Conservation (phyloP, 2,888 invertebrate species). For the Antheraea assamensis region DNA sequence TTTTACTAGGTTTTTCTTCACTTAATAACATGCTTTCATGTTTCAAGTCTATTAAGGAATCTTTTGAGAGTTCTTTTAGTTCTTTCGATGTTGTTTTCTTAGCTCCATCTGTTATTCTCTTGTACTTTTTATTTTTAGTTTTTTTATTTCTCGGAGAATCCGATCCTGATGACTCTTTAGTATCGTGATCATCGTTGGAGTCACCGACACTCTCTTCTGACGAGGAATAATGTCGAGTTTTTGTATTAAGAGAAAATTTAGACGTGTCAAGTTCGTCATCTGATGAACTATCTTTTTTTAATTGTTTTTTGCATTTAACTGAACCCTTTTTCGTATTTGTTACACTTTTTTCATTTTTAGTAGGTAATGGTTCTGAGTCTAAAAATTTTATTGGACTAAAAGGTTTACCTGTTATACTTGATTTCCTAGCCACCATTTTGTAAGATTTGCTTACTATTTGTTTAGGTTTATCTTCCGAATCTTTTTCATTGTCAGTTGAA, state of each 20-base stretch:
- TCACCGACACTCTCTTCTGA: slow-evolving; percentile 74
- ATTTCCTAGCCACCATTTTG: slow-evolving; percentile 79
- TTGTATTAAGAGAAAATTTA: slow-evolving; percentile 69
- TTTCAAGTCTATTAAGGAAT: slow-evolving; percentile 71
- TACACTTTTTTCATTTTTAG: slow-evolving; percentile 47
- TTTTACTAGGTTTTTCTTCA: slow-evolving; percentile 71
- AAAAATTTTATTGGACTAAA: slow-evolving; percentile 73
- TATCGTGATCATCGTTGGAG: slow-evolving; percentile 73
- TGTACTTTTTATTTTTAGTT: slow-evolving; percentile 69
- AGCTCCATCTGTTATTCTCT: slow-evolving; percentile 63
- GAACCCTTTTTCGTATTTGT: slow-evolving; percentile 48
- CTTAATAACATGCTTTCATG: slow-evolving; percentile 62
- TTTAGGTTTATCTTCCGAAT: slow-evolving; percentile 61
- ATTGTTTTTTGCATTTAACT: slow-evolving; percentile 56
- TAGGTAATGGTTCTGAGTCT: slow-evolving; percentile 55
- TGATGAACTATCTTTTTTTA: slow-evolving; percentile 57
- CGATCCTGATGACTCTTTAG: slow-evolving; percentile 72
- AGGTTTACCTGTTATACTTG: slow-evolving; percentile 77
- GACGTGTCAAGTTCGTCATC: slow-evolving; percentile 73
- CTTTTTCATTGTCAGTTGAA: slow-evolving; percentile 42
- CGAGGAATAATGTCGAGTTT: slow-evolving; percentile 62
- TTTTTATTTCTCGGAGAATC: slow-evolving; percentile 64
- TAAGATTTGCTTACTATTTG: slow-evolving; percentile 76
- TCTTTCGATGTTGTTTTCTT: slow-evolving; percentile 71
- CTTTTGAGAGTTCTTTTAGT: slow-evolving; percentile 73